phyloP scores from a whole-genome alignment of 2,888 invertebrate species.

The Tanypteryx hageni region DNA sequence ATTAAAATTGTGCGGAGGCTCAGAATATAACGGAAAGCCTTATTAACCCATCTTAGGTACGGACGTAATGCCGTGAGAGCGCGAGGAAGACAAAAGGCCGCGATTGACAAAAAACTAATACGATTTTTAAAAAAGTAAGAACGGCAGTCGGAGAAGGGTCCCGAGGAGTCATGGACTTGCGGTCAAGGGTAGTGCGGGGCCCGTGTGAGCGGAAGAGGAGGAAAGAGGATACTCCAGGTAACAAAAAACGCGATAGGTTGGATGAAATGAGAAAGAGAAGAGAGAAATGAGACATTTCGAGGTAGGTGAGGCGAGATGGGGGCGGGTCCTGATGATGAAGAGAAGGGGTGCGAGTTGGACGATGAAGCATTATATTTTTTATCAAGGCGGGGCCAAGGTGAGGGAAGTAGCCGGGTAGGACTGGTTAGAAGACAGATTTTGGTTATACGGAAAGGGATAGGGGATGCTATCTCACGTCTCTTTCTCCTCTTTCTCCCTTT shows the following conservation, averaged over 20 bases:
- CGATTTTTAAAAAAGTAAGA: not conserved
- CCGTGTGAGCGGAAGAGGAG: slow-evolving; percentile 14
- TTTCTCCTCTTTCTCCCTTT: not conserved
- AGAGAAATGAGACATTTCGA: not conserved
- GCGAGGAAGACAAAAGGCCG: not conserved
- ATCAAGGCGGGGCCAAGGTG: slow-evolving; percentile 11
- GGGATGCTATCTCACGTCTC: not conserved
- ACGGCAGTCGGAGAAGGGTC: not conserved
- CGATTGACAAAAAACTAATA: not conserved
- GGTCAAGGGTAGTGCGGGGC: not conserved
- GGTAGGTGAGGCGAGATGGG: not conserved
- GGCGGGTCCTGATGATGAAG: not conserved
- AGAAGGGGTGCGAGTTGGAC: not conserved
- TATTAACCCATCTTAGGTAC: not conserved
- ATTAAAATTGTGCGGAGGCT: not conserved
- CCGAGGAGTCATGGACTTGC: not conserved
- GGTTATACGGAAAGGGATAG: not conserved
- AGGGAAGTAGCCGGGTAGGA: not conserved
- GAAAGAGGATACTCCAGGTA: not conserved
- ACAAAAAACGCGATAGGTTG: not conserved
- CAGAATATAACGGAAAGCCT: not conserved
- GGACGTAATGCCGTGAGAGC: not conserved
- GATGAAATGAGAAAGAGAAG: not conserved
- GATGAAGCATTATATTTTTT: not conserved
- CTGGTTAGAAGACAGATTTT: not conserved